Percentiles rank a stretch among this genome's conserved stretches.
Conservation (phyloP, 2,888 invertebrate species). For the Invenusta paracnida region DNA sequence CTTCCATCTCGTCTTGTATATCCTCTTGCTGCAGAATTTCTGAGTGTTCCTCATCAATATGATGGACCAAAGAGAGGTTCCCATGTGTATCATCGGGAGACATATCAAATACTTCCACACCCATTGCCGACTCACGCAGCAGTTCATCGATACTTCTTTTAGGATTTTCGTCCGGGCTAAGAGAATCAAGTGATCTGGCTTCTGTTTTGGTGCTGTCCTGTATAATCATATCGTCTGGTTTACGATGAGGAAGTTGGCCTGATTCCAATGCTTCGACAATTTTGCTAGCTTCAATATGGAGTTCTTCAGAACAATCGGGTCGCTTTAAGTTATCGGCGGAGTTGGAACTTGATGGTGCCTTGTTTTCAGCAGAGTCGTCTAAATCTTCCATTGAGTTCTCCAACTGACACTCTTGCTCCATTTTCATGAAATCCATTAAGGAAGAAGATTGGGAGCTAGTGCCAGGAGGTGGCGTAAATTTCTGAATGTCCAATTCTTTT, state of each 20-base stretch:
- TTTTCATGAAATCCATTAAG: slow-evolving; percentile 6
- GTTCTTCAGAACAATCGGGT: neutral
- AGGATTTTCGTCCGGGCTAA: neutral
- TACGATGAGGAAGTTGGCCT: slow-evolving; percentile 28
- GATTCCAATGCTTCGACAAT: slow-evolving; percentile 35
- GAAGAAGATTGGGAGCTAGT: neutral
- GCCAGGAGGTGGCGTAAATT: slow-evolving; percentile 10
- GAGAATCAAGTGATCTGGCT: too few relatives aligned
- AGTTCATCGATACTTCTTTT: slow-evolving; percentile 24
- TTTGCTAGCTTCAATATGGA: slow-evolving; percentile 32
- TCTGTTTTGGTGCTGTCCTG: too few relatives aligned
- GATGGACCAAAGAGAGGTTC: neutral
- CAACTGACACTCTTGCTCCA: slow-evolving; percentile 14
- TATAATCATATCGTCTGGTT: neutral
- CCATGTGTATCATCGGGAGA: neutral
- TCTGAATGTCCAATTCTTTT: slow-evolving; percentile 26
- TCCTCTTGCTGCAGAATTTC: neutral
- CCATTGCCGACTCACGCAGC: neutral
- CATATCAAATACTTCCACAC: neutral
- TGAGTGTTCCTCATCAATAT: neutral
- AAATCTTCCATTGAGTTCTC: slow-evolving; percentile 15
- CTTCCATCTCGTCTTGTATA: neutral
- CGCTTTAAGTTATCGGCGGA: slow-evolving; percentile 16
- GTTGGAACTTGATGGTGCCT: neutral
- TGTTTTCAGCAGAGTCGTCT: neutral